phyloP scores from a whole-genome alignment of 2,797 vertebrate species.

The Poeciliopsis presidionis region DNA sequence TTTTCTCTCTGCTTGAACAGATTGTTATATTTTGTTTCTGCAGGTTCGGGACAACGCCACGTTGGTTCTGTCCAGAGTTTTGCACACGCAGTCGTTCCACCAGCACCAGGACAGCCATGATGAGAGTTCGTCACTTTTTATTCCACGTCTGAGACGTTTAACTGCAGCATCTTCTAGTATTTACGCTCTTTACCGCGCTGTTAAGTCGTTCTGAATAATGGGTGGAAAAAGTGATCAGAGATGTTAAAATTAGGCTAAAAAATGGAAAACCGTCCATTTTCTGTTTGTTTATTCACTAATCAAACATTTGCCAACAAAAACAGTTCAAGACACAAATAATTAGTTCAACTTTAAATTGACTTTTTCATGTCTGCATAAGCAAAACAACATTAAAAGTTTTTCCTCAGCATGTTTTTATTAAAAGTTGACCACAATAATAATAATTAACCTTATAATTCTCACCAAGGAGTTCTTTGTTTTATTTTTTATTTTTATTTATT shows the following conservation, averaged over 20 bases:
- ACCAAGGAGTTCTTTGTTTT: background rate
- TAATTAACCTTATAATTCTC: background rate
- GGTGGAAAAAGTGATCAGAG: background rate
- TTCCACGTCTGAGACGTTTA: background rate
- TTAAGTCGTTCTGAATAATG: background rate
- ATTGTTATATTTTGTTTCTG: slow-evolving; percentile 25
- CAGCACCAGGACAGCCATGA: slow-evolving; percentile 93
- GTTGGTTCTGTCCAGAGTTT: slow-evolving; percentile 90
- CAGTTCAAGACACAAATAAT: background rate
- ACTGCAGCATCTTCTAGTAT: background rate
- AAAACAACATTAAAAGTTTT: background rate
- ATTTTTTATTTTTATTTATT: background rate
- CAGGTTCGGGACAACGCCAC: slow-evolving; percentile 96
- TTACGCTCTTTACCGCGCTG: background rate
- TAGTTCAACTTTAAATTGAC: background rate
- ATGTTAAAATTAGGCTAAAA: background rate
- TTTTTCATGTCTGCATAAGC: background rate
- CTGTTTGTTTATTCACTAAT: background rate
- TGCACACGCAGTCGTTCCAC: slow-evolving; percentile 90
- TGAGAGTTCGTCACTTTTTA: slow-evolving; percentile 85
- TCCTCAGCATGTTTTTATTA: background rate
- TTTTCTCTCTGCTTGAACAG: background rate
- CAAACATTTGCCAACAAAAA: background rate
- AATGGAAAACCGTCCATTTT: background rate
- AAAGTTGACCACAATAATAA: background rate